Evolutionary conservation across 2,797 vertebrate species (phyloP).

Genomic region (Cryptoblepharus egeriae): DNA sequence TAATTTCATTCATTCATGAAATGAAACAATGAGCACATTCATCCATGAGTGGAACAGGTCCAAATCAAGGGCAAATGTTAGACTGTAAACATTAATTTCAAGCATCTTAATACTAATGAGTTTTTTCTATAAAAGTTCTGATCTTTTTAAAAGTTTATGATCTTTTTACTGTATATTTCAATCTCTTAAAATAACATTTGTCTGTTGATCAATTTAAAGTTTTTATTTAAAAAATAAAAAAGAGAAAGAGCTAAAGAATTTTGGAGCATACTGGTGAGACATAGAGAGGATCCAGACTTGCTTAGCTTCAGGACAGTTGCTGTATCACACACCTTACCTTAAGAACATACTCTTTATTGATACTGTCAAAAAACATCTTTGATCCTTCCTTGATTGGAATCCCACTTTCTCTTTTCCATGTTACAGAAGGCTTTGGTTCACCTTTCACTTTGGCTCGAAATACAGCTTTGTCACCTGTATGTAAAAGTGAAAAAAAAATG

Average conservation of each 20-base stretch:
- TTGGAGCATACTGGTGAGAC: neutral
- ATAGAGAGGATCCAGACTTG: neutral
- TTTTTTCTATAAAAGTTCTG: too few species aligned
- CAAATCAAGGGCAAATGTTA: too few species aligned
- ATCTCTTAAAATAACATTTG: too few species aligned
- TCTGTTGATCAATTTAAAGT: neutral
- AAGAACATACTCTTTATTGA: constrained; percentile 74
- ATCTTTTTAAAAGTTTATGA: too few species aligned
- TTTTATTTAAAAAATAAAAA: too few species aligned
- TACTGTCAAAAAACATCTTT: constrained; percentile 68
- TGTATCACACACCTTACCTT: constrained; percentile 59
- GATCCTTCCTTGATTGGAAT: constrained; percentile 62
- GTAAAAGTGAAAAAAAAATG: constrained; percentile 18
- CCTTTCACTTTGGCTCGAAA: constrained; percentile 72
- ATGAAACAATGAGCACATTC: too few species aligned
- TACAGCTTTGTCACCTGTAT: constrained; percentile 66
- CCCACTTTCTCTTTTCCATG: constrained; percentile 67
- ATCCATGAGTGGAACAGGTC: too few species aligned
- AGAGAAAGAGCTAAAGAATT: neutral
- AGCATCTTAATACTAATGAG: too few species aligned
- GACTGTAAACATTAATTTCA: too few species aligned
- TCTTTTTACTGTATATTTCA: too few species aligned
- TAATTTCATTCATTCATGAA: too few species aligned
- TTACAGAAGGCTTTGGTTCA: constrained; percentile 65
- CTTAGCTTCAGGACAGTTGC: too few species aligned